Percentiles rank a stretch among this genome's conserved stretches.
phyloP scores from a whole-genome alignment of 2,113 vertebrate genomes.

The Alethe castanea region DNA sequence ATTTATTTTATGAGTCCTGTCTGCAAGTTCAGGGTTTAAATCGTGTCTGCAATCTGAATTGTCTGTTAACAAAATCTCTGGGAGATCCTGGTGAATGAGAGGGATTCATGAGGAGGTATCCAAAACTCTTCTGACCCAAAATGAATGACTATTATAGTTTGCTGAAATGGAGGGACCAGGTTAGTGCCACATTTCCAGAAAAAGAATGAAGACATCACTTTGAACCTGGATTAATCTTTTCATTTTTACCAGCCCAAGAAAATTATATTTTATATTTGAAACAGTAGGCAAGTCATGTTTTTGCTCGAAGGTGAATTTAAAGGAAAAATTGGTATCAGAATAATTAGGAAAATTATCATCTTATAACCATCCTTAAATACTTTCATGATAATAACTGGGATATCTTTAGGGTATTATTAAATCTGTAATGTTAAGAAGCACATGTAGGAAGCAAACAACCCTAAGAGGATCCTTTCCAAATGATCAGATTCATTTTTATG shows the following conservation, averaged over 20 bases:
- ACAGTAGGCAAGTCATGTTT: background rate
- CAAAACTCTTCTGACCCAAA: background rate
- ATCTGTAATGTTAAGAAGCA: background rate
- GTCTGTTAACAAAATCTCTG: background rate
- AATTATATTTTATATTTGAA: background rate
- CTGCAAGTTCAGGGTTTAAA: background rate
- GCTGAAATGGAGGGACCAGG: background rate
- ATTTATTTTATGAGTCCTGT: background rate
- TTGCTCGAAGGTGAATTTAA: background rate
- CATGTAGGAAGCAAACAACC: background rate
- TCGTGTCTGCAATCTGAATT: background rate
- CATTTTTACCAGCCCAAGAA: background rate
- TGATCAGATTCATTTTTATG: background rate
- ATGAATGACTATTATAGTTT: background rate
- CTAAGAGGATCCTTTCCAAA: background rate
- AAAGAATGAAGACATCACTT: background rate
- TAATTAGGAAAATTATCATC: background rate
- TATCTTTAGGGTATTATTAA: background rate
- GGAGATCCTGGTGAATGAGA: background rate
- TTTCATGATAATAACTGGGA: background rate
- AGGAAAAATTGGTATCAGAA: background rate
- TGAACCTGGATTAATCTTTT: background rate
- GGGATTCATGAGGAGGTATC: background rate
- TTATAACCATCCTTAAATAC: background rate
- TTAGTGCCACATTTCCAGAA: background rate